phyloP scores from a whole-genome alignment of 2,797 vertebrate genomes.

The Arctocebus calabarensis region DNA sequence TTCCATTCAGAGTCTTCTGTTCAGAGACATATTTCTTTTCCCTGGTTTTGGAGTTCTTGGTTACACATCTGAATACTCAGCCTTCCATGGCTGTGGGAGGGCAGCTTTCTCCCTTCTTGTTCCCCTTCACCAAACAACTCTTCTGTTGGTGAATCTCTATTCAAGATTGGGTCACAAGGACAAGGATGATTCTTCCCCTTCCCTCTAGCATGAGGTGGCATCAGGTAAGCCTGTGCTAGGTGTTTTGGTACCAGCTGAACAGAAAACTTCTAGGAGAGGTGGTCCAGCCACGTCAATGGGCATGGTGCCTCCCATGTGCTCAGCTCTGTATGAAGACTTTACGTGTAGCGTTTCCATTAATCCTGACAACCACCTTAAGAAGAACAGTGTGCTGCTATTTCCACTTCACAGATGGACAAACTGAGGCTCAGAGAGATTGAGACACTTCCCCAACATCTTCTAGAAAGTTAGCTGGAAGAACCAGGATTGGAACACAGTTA shows the following conservation, averaged over 20 bases:
- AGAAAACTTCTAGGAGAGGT: not conserved
- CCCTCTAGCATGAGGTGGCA: not conserved
- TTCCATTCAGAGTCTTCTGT: not conserved
- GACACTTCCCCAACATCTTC: not conserved
- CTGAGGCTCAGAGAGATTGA: not conserved
- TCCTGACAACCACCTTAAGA: not conserved
- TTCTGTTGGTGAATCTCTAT: no score
- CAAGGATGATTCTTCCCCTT: not conserved
- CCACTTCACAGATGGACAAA: not conserved
- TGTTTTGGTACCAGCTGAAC: not conserved
- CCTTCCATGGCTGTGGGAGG: accelerated
- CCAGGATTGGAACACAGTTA: not conserved
- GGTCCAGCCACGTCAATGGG: not conserved
- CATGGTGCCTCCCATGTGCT: not conserved
- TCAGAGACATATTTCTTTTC: not conserved
- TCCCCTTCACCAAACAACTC: not conserved
- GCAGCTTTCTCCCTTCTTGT: not conserved
- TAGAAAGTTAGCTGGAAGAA: not conserved
- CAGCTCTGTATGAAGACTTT: not conserved
- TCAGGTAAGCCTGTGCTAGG: no score
- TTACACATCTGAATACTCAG: not conserved
- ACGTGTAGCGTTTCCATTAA: not conserved
- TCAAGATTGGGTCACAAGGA: not conserved
- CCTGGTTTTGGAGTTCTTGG: not conserved
- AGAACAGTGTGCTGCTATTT: not conserved